Evolutionary conservation across 2,888 invertebrate genomes (phyloP), one percentile per base, ranked within the genome.

Genomic region (Ectemnius continuus): DNA sequence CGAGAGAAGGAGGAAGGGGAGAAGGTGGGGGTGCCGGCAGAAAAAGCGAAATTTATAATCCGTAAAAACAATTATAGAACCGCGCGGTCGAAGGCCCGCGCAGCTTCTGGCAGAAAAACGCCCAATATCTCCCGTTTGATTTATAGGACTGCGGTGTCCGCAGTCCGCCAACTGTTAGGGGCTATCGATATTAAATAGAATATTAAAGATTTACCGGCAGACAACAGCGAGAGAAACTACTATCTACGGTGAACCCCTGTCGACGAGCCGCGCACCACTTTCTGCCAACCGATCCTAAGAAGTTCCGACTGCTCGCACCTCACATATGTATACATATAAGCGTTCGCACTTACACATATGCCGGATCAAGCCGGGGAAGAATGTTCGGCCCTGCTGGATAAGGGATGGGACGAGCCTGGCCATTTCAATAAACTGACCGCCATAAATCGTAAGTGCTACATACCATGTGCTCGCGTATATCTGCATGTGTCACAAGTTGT

Each of bases 11-110:
- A 56, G 36, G 60, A 23, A 23, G 23, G 2, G 3, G 23, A 23
- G 23, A 23, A 61, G 48, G 56, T 16, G 52, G 52, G n/a, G 63
- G 62, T 61, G 65, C 36, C 68, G 61, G 62, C 46, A 65, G 64
- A 74, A 75, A 79, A 87, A 85, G 83, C 73, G 83, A 88, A 89
- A 89, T 89, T 89, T 89, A 89, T 89, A 89, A 89, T 89, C 89
- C 88, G 87, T 88, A 88, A 89, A 89, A 89, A 89, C 89, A 89
- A 89, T 89, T 89, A 89, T 86, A 82, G 80, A 76, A 72, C 75
- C 82, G 8, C 76, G 75, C 81, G 73, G 67, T 61, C 64, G 74
- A 64, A 67, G 71, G 70, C 73, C 69, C 81, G 79, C 45, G 62
- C 62, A 71, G 60, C 67, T 61, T 5, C 16, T 52, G 76, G 77